phyloP scores from a whole-genome alignment of 2,113 vertebrate genomes.

The Struthidea cinerea region DNA sequence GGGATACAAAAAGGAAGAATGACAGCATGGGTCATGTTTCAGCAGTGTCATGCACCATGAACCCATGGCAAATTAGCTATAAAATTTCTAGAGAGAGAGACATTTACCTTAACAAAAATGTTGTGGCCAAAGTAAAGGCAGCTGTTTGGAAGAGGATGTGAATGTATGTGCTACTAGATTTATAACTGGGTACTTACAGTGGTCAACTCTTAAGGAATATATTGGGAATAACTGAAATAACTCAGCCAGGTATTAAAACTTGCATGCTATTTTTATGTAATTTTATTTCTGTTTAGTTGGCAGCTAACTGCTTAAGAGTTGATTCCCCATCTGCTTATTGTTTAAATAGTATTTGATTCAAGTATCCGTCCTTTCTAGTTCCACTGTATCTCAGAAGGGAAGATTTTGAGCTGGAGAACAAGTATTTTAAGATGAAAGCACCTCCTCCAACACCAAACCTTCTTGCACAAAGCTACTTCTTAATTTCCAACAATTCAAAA shows the following conservation, averaged over 20 bases:
- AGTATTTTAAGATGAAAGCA: not conserved
- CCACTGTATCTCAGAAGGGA: not conserved
- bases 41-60: not conserved
- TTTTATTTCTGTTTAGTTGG: not conserved
- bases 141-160: not conserved
- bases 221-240: not conserved
- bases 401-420: not conserved
- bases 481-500: not conserved
- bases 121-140: not conserved
- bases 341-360: not conserved
- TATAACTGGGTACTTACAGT: not conserved
- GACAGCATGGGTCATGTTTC: not conserved
- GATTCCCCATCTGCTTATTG: not conserved
- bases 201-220: not conserved
- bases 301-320: not conserved
- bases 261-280: not conserved
- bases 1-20: not conserved
- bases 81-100: not conserved
- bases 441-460: not conserved
- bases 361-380: not conserved
- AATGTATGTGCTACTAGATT: not conserved
- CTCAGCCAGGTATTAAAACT: not conserved
- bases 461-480: not conserved
- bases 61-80: not conserved
- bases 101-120: not conserved